phyloP scores from a whole-genome alignment of 2,113 vertebrate genomes.

The Carettochelys insculpta region DNA sequence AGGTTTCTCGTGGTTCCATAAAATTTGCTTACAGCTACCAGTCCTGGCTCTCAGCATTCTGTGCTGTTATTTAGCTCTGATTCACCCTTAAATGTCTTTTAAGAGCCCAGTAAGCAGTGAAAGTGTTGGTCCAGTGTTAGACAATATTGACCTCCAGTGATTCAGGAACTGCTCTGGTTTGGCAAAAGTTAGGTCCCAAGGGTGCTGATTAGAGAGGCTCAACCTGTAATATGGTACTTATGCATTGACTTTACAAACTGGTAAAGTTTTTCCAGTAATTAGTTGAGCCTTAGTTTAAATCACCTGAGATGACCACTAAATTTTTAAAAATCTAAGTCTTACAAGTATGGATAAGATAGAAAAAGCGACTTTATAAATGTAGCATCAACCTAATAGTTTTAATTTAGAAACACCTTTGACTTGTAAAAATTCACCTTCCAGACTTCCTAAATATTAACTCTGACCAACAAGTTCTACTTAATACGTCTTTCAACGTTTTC shows the following conservation, averaged over 20 bases:
- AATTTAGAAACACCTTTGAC: not conserved
- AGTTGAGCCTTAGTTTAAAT: not conserved
- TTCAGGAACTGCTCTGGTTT: no score
- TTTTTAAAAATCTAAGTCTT: not conserved
- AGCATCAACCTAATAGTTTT: not conserved
- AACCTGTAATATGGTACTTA: not conserved
- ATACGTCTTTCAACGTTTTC: not conserved
- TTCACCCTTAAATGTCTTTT: no score
- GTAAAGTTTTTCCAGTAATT: not conserved
- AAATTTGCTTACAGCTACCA: no score
- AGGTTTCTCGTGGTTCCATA: no score
- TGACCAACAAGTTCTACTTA: not conserved
- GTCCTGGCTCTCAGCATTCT: no score
- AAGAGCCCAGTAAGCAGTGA: no score
- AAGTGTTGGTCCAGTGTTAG: no score
- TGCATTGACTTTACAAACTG: not conserved
- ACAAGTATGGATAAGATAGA: not conserved
- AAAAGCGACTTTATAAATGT: not conserved
- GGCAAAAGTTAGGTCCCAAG: no score
- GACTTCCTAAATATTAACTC: conserved; percentile 3
- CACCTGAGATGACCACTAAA: not conserved
- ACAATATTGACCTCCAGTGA: no score
- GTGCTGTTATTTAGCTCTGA: no score
- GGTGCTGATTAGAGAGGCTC: no score
- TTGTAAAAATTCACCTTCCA: not conserved